Evolutionary conservation across 1,140 invertebrate genomes (phyloP).

Genomic region (Carcinoscorpius rotundicauda): DNA sequence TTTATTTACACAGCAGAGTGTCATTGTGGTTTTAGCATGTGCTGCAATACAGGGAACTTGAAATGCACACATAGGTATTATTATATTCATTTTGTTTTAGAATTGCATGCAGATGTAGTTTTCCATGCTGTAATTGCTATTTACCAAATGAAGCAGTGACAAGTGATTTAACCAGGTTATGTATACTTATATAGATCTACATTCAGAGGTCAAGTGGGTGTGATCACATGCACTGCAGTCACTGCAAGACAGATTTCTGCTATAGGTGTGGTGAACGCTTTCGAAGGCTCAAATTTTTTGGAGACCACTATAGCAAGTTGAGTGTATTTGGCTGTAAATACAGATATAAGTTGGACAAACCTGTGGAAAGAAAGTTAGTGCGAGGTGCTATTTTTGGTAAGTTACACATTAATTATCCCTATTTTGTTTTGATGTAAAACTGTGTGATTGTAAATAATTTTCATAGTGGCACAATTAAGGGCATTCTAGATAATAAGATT

Average conservation of each 20-base stretch:
- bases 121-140: too few relatives aligned
- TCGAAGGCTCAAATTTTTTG: slow-evolving; percentile 32
- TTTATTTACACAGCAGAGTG: too few relatives aligned
- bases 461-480: too few relatives aligned
- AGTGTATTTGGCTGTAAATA: slow-evolving; percentile 38
- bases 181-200: slow-evolving; percentile 28
- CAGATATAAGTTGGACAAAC: slow-evolving; percentile 31
- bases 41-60: too few relatives aligned
- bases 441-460: too few relatives aligned
- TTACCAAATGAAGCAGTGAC: too few relatives aligned
- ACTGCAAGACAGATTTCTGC: slow-evolving; percentile 36
- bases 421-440: too few relatives aligned
- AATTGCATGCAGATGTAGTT: too few relatives aligned
- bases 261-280: slow-evolving; percentile 36
- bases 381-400: slow-evolving; percentile 35
- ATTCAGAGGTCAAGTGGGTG: slow-evolving; percentile 36
- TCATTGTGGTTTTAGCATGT: too few relatives aligned
- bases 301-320: slow-evolving; percentile 34
- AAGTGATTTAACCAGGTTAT: slow-evolving; percentile 1
- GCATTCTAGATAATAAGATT: too few relatives aligned
- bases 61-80: too few relatives aligned
- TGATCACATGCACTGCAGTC: slow-evolving; percentile 37
- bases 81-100: too few relatives aligned
- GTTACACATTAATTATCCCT: not conserved
- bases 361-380: slow-evolving; percentile 31